phyloP scores from a whole-genome alignment of 2,888 invertebrate genomes.

The Synergus japonicus region DNA sequence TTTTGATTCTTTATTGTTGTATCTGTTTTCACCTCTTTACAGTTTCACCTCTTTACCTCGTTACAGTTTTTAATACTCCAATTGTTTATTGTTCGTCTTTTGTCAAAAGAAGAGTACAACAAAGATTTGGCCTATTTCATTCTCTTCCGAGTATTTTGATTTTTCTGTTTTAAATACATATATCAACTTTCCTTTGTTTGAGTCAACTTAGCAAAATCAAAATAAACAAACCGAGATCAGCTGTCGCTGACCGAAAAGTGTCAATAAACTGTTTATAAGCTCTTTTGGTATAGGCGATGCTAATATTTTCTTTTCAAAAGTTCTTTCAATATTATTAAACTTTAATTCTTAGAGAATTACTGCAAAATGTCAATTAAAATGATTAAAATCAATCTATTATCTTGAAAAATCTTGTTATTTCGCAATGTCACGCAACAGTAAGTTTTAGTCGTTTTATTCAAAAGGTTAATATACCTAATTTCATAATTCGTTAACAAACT shows the following conservation, averaged over 20 bases:
- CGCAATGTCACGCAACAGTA: conserved; percentile 13
- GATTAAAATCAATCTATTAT: neutral
- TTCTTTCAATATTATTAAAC: neutral
- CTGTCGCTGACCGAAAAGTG: neutral
- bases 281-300: neutral
- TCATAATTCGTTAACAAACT: neutral
- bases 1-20: neutral
- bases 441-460: conserved; percentile 12
- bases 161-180: neutral
- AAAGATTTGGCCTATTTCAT: neutral
- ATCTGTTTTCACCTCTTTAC: neutral
- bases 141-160: neutral
- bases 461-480: too few species aligned
- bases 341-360: neutral
- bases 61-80: neutral
- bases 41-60: too few species aligned
- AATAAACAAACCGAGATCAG: conserved; percentile 14
- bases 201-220: neutral
- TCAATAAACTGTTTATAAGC: neutral
- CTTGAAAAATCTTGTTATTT: neutral
- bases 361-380: neutral
- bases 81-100: neutral
- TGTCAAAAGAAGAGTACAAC: neutral
- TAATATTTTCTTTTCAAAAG: neutral
- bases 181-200: neutral